Conservation (phyloP, 2,797 vertebrate species). For the Lagocephalus sceleratus region DNA sequence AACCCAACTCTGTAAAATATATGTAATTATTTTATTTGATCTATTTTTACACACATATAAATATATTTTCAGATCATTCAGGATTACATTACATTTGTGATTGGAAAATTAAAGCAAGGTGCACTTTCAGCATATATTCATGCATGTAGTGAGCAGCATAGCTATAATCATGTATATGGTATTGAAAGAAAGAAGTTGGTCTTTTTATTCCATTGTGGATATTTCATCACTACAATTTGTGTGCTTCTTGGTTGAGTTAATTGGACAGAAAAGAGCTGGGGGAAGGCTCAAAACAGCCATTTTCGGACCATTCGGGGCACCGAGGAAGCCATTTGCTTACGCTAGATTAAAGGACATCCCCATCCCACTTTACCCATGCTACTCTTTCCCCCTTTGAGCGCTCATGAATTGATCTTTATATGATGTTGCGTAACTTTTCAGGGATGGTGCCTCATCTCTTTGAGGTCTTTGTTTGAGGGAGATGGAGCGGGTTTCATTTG, state of each 20-base stretch:
- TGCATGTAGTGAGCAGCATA: constrained; percentile 7
- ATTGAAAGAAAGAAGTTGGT: constrained; percentile 21
- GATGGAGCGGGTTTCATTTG: constrained; percentile 65
- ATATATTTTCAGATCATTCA: too few species aligned
- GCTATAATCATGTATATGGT: not conserved
- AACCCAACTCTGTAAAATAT: too few species aligned
- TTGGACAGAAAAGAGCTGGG: constrained; percentile 49
- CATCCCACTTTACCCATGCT: constrained; percentile 33
- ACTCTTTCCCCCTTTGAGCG: constrained; percentile 40
- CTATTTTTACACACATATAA: too few species aligned
- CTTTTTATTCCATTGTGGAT: constrained; percentile 39
- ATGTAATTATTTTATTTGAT: too few species aligned
- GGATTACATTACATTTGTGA: too few species aligned
- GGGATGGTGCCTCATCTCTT: constrained; percentile 55
- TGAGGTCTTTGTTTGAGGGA: constrained; percentile 63
- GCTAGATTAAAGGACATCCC: constrained; percentile 58
- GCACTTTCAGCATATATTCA: too few species aligned
- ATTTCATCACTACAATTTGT: constrained; percentile 33
- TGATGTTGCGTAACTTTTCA: constrained; percentile 64
- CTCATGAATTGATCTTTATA: constrained; percentile 58
- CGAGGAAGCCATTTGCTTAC: constrained; percentile 38
- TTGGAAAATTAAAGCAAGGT: too few species aligned
- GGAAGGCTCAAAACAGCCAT: constrained; percentile 22
- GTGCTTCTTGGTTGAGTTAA: constrained; percentile 59
- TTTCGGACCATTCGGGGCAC: constrained; percentile 55